Base-by-base conservation (phyloP, 1,140 invertebrate species). In the Cydia amplana region DNA sequence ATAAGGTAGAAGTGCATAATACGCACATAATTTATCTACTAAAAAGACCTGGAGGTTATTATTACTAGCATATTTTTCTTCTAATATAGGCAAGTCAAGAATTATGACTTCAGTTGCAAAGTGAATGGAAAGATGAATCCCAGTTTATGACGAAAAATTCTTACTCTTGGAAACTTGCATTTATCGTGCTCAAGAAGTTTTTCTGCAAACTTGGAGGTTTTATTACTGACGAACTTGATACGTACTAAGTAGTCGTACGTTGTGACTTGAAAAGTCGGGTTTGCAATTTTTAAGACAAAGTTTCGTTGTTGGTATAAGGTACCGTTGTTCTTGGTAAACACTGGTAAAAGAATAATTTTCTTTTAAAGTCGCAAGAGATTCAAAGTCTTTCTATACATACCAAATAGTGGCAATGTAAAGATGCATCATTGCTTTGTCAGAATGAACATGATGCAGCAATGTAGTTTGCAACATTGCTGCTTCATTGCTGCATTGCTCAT, bases 181-280 rank as follows among this genome's bases (percentile, higher is more conserved):
- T 60, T 23, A 60, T 20, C 55, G 55, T 23, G 1, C 55, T 23
- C 55, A n/a, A 23, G 55, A 60, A 60, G 16, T 60, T 60, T 20
- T 23, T 60, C 55, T 60, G 55, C 55, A 10, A 60, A 60, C 55
- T 60, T 60, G 20, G 55, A 60, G 18, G 20, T 60, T 60, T 60
- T 60, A 55, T 23, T 65, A 78, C 60, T 75, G 65, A 36, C 28
- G 14, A 32, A 46, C 20, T 23, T 40, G 5, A 72, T 43, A 49
- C n/a, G 40, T 23, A 73, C 40, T 23, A 23, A 20, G 55, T 60
- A 60, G 55, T 55, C 51, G 18, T 60, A 60, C 55, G 55, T 60
- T 60, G 55, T 12, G 18, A 60, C 18, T 23, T 60, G 18, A 60
- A 55, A 55, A 55, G 16, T 55, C 46, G 16, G 3, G n/a, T 23